Evolutionary conservation across 2,888 invertebrate species (phyloP), one percentile per base, ranked within the genome.

Genomic region (Phrixothrix hirtus): DNA sequence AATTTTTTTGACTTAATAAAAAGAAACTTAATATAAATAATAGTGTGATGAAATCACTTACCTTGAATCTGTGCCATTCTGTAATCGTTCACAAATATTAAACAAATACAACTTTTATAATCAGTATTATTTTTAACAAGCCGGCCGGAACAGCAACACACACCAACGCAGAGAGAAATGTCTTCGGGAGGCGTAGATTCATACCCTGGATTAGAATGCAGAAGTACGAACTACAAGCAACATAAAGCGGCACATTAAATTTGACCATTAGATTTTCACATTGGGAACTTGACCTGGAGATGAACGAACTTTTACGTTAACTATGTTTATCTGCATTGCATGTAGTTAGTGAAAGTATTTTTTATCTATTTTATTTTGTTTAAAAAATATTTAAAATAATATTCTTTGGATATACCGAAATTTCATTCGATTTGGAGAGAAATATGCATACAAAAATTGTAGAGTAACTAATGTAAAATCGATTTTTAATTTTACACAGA

Each of bases 91-190:
- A 41, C 41, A 41, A 17, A n/a, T 30, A 26, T 25, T 13, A 25
- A 13, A 27, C 21, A 41, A 38, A 25, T 41, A 26, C 6, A 14
- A 38, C 25, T 2, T 13, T 11, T 12, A 7, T 31, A 11, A 11
- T 31, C 12, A 7, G 9, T 11, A 14, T 12, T 14, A 17, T 17
- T 35, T 14, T 41, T 34, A 31, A 41, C 34, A 41, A 48, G 41
- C 46, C 52, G 52, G 52, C 52, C 52, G 52, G 52, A 52, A 52
- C 52, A 31, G 34, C 52, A 42, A 42, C 42, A 47, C 30, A 42
- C 42, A 31, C 41, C 38, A 39, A 36, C 52, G 46, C 46, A 35
- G 37, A 31, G 37, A 26, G 31, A 46, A 52, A 47, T 46, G 46
- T 42, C 42, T 41, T 46, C 46, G 41, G 34, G 31, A 48, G 52